A percentile compares a stretch with the other conserved stretches of the same genome.
phyloP scores from a whole-genome alignment of 2,888 invertebrate species.

The Pyralis farinalis region DNA sequence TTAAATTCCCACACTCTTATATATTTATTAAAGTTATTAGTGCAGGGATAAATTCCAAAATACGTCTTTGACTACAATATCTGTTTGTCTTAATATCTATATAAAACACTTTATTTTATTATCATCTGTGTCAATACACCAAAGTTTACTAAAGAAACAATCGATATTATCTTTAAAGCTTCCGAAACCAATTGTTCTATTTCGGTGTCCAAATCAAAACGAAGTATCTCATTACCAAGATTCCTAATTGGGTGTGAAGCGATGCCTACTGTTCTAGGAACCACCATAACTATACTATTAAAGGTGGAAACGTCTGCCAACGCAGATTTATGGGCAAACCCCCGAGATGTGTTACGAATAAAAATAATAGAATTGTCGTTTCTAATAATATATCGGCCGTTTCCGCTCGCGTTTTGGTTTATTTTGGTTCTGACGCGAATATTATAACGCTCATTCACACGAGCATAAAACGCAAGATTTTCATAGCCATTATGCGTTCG shows the following conservation, averaged over 20 bases:
- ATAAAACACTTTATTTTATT: no score
- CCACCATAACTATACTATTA: constrained; percentile 45
- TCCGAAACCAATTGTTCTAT: constrained; percentile 1
- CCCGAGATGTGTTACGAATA: constrained; percentile 77
- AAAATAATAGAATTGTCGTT: constrained; percentile 80
- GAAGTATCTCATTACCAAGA: constrained; percentile 41
- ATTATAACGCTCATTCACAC: constrained; percentile 68
- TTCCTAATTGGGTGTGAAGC: constrained; percentile 59
- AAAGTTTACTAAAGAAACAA: not conserved
- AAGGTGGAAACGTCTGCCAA: constrained; percentile 52
- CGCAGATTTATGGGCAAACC: constrained; percentile 72
- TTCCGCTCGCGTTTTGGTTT: constrained; percentile 76
- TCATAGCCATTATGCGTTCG: constrained; percentile 42
- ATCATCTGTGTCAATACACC: no score
- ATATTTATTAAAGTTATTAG: no score
- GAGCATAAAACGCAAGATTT: constrained; percentile 39
- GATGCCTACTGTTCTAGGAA: constrained; percentile 55
- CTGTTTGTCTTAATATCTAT: no score
- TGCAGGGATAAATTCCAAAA: no score
- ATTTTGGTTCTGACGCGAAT: constrained; percentile 75
- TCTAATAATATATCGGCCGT: constrained; percentile 77
- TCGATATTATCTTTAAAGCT: not conserved
- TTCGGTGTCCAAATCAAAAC: constrained; percentile 31
- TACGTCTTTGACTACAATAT: no score
- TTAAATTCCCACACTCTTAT: no score